These are phyloP conservation scores for Syngnathus typhle DNA, from an alignment of 2,113 vertebrate genomes.

Conservation along the genomic window DNA sequence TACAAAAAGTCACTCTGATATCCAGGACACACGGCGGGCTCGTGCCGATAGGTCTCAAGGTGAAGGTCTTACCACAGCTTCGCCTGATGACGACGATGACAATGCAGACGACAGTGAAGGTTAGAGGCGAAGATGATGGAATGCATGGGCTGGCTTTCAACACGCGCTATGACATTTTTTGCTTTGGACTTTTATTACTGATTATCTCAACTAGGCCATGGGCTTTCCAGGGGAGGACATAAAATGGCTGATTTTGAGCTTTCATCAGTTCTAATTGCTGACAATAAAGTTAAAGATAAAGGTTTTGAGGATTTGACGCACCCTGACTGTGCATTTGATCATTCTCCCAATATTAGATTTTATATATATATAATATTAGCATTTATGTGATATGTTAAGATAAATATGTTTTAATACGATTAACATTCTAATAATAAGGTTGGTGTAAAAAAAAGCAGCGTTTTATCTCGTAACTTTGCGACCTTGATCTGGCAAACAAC, in stretches of 20 bases:
- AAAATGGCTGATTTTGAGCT: neutral
- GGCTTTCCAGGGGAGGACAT: neutral
- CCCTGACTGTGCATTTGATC: slow-evolving; percentile 6
- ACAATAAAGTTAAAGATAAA: neutral
- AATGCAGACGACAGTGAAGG: slow-evolving; percentile 96
- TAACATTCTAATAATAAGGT: neutral
- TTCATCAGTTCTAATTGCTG: neutral
- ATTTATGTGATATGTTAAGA: neutral
- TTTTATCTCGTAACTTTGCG: slow-evolving; percentile 8
- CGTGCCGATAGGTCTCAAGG: slow-evolving; percentile 88
- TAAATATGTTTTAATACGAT: neutral
- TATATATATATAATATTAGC: neutral
- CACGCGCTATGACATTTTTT: slow-evolving; percentile 1
- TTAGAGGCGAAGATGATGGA: slow-evolving; percentile 56
- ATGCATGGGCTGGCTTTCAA: slow-evolving; percentile 8
- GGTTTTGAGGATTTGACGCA: neutral
- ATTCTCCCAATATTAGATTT: neutral
- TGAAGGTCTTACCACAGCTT: slow-evolving; percentile 86
- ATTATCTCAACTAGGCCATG: slow-evolving; percentile 11
- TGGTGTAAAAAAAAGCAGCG: neutral
- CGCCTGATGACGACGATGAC: slow-evolving; percentile 92
- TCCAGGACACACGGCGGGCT: slow-evolving; percentile 76
- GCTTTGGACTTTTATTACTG: slow-evolving; percentile 2
- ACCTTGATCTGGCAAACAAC: slow-evolving; percentile 8
- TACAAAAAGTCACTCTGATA: slow-evolving; percentile 15